Evolutionary conservation across 2,797 vertebrate species (phyloP).

Genomic region (Loriculus beryllinus): DNA sequence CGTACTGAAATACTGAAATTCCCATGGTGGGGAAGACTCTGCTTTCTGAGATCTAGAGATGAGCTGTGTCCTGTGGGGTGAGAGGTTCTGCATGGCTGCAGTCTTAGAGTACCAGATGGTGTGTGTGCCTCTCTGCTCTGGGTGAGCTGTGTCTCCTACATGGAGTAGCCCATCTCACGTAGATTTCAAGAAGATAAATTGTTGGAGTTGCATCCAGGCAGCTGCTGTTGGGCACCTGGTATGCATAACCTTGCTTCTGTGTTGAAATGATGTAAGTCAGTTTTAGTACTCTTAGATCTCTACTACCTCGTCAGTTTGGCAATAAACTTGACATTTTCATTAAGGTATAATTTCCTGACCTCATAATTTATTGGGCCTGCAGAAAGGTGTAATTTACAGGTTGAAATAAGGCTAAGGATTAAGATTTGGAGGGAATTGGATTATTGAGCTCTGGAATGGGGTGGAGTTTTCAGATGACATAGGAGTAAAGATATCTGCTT

Average conservation of each 20-base stretch:
- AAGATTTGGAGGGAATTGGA: not conserved
- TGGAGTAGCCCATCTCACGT: not conserved
- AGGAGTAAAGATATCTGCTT: not conserved
- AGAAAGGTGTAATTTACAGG: not conserved
- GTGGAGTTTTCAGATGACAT: not conserved
- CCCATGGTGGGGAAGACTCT: rapidly evolving
- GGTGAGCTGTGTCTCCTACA: not conserved
- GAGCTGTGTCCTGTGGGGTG: not conserved
- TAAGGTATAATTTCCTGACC: not conserved
- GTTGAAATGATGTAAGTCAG: not conserved
- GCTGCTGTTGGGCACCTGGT: not conserved
- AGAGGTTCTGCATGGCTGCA: not conserved
- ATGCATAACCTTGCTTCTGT: not conserved
- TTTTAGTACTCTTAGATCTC: not conserved
- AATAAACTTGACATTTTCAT: not conserved
- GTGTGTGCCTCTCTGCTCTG: rapidly evolving
- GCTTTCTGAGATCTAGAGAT: not conserved
- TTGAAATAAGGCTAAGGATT: not conserved
- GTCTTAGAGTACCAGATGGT: not conserved
- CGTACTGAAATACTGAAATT: rapidly evolving
- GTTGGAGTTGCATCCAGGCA: rapidly evolving
- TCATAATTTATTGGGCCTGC: not conserved
- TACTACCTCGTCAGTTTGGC: not conserved
- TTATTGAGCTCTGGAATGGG: not conserved
- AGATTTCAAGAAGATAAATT: not conserved